These are phyloP conservation scores for Helleia helle DNA, from an alignment of 2,888 invertebrate species.

Conservation along the genomic window DNA sequence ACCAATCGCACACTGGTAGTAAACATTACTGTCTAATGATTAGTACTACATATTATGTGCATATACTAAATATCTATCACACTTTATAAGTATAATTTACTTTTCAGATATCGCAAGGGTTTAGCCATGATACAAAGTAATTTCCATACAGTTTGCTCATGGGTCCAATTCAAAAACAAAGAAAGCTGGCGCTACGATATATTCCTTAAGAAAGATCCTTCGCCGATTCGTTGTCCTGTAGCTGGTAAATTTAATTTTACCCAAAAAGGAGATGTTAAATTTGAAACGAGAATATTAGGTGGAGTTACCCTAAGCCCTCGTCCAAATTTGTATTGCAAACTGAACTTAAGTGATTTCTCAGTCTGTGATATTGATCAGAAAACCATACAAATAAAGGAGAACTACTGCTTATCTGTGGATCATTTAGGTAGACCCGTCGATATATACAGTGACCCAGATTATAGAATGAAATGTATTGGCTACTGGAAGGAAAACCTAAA, in stretches of 20 bases:
- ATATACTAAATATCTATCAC: no score
- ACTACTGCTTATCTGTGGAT: slow-evolving; percentile 97
- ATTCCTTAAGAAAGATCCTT: slow-evolving; percentile 89
- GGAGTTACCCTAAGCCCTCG: slow-evolving; percentile 96
- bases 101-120: slow-evolving; percentile 85
- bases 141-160: slow-evolving; percentile 94
- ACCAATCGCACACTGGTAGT: no score
- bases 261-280: slow-evolving; percentile 91
- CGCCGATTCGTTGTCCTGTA: slow-evolving; percentile 94
- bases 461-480: slow-evolving; percentile 96
- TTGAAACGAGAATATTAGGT: slow-evolving; percentile 95
- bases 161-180: slow-evolving; percentile 92
- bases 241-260: slow-evolving; percentile 97
- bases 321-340: slow-evolving; percentile 92
- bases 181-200: slow-evolving; percentile 91
- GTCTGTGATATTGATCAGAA: slow-evolving; percentile 97
- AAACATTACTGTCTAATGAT: no score
- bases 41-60: no score
- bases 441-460: slow-evolving; percentile 97
- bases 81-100: background rate
- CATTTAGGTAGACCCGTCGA: slow-evolving; percentile 95
- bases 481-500: slow-evolving; percentile 98
- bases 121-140: slow-evolving; percentile 91
- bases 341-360: slow-evolving; percentile 95
- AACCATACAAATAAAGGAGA: slow-evolving; percentile 94